Base-by-base conservation (phyloP, 2,888 invertebrate genomes). In the Pteria penguin region DNA sequence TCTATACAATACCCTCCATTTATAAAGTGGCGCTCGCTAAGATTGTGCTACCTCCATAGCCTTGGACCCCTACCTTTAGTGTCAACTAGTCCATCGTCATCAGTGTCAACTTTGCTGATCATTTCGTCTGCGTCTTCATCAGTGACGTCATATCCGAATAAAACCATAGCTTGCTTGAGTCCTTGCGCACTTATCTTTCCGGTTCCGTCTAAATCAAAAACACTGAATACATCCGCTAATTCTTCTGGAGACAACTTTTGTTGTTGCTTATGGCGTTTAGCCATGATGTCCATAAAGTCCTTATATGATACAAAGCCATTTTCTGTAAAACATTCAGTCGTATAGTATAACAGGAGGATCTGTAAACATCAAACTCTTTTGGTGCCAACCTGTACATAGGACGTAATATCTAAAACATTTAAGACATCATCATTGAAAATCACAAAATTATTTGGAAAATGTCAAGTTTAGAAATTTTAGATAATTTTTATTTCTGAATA, bases 141-240 rank as follows among this genome's bases (percentile, higher is more conserved):
- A 93, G 98, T 98, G 93, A 98, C 98, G 94, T 98, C 98, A 94
- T 98, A 98, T 98, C 65, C 65, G 2, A 72, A 36, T 11, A 31
- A 22, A 4, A 27, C 36, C 72, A 72, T 65, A 14, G 65, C 98
- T 92, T 98, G 98, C 92, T 98, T 98, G 94, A 98, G 95, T 94
- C 98, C 98, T 95, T 98, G 98, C 93, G 98, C 98, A 92, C 98
- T 98, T 94, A 99, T 98, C 93, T 97, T 98, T 93, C 98, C 98
- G 94, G 99, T 98, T 86, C 98, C 98, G 93, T 99, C 98, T 94
- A 98, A 98, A 94, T 99, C 98, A 94, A 99, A 99, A 93, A 99
- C 95, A 94, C 98, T 98, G 94, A 99, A 99, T 91, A 98, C 98
- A 94, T 99, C 98, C 95, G 98, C 98, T 96, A 99, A 98, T 94